Evolutionary conservation across 2,797 vertebrate genomes (phyloP), one percentile per base, ranked within the genome.

Genomic region (Myotis pilosus): DNA sequence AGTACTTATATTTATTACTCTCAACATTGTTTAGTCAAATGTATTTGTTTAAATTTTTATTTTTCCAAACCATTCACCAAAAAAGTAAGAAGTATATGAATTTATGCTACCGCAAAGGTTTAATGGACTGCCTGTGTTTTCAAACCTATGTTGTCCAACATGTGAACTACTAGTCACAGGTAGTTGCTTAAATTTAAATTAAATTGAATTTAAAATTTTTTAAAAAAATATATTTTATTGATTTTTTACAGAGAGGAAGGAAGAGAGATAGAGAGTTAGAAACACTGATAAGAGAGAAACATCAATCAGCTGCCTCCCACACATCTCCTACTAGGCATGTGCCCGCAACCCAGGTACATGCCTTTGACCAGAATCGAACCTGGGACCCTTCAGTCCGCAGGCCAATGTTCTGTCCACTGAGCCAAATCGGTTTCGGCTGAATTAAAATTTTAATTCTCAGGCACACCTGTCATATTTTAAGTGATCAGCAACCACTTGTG

Each of bases 121-220:
- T 85, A 80, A 80, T 71, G 10, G 62, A 53, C 8, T 90, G 8
- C 16, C 36, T 68, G 0, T 75, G 19, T 75, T 66, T 51, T 62
- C 23, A 85, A 92, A 51, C 16, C 44, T 66, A 28, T 72, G 8
- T 9, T 78, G 5, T 74, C 15, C 2, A 57, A 71, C 30, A 84
- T 3, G 36, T 7, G 25, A 71, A 16, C 6, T 47, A 88, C 49
- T 75, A 51, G 22, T 15, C 10, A 87, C 22, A 64, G 28, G 17
- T 64, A 80, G 30, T 49, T 80, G 71, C 47, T 83, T 94, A 79
- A 75, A 33, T 80, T 94, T 74, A 84, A 89, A 78, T 41, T 38
- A 13, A 16, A 74, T 55, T 83, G 9, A 90, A 91, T 38, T 76
- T 33, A 93, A 80, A 85, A 36, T 36, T 36, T 36, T 36, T 36